Base-by-base conservation (phyloP, 2,113 vertebrate genomes). In the Oxyura jamaicensis region DNA sequence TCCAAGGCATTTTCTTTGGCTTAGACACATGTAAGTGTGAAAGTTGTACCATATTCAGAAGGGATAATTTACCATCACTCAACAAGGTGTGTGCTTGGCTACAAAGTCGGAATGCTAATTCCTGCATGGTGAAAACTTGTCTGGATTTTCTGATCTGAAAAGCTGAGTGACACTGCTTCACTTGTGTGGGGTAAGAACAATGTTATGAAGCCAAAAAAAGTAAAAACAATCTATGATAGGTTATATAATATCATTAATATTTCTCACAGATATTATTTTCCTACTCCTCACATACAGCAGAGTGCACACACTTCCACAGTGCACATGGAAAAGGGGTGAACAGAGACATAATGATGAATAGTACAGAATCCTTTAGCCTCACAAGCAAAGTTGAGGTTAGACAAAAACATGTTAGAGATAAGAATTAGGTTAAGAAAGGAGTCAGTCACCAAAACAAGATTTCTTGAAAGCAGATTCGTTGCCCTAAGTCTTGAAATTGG, bases 11-110 rank as follows among this genome's bases (percentile, higher is more conserved):
- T 89, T 89, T 58, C 44, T 53, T 7, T 8, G 4, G 13, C 25
- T 86, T 67, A 72, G 41, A 15, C 22, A 31, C 4, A 16, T 21
- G 13, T 0, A 2, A 21, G 5, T 7, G 3, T n/a, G 26, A 25
- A 80, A 75, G 18, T 33, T 63, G 18, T 14, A 23, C 23, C 31
- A 39, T 12, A 14, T 74, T 69, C 42, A 59, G 36, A 88, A 76
- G 22, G 18, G 21, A 76, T 35, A 10, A 17, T 17, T 46, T 68
- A 41, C 14, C 9, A 41, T 6, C 12, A 35, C 14, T 29, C 50
- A 58, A 10, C 15, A 71, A 35, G 2, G 4, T 4, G 1, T 6
- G 10, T n/a, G 7, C 53, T 42, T 55, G 46, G 33, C 13, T 58
- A 13, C 14, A 5, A 86, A 19, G 19, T 42, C 22, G 60, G 14